These are phyloP conservation scores for Dromas ardeola DNA, from an alignment of 2,113 vertebrate species.

Conservation along the genomic window DNA sequence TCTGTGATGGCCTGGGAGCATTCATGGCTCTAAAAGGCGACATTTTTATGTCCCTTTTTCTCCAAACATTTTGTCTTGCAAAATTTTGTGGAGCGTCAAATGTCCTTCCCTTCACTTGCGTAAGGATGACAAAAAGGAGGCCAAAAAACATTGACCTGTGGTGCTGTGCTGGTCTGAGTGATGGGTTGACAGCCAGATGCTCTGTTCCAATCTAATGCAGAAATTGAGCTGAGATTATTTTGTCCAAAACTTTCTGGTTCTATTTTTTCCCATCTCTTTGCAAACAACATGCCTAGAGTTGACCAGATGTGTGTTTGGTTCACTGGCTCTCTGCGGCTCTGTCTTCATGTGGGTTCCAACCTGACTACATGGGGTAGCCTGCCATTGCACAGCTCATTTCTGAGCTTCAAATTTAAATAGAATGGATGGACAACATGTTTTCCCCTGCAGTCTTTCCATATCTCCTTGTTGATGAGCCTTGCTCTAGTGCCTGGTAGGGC, in stretches of 20 bases:
- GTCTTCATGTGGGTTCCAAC: background rate
- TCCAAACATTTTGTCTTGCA: background rate
- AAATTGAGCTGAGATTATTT: background rate
- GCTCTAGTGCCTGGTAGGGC: background rate
- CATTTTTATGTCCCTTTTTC: background rate
- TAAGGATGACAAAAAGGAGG: background rate
- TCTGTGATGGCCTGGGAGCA: background rate
- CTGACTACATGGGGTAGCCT: fast-evolving
- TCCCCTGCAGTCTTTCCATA: background rate
- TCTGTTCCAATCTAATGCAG: background rate
- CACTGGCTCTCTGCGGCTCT: background rate
- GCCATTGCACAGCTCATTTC: background rate
- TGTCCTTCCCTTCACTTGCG: background rate
- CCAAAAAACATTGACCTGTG: background rate
- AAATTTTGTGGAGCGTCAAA: background rate
- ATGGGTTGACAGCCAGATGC: background rate
- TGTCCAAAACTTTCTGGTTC: background rate
- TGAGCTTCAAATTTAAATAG: background rate
- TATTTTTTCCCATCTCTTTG: background rate
- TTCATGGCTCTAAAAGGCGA: background rate
- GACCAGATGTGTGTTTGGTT: background rate
- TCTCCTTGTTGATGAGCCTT: background rate
- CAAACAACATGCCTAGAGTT: background rate
- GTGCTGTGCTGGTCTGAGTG: background rate
- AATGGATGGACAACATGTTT: background rate